Evolutionary conservation across 2,888 invertebrate species (phyloP), one percentile per base, ranked within the genome.

Genomic region (Apamea sordens): DNA sequence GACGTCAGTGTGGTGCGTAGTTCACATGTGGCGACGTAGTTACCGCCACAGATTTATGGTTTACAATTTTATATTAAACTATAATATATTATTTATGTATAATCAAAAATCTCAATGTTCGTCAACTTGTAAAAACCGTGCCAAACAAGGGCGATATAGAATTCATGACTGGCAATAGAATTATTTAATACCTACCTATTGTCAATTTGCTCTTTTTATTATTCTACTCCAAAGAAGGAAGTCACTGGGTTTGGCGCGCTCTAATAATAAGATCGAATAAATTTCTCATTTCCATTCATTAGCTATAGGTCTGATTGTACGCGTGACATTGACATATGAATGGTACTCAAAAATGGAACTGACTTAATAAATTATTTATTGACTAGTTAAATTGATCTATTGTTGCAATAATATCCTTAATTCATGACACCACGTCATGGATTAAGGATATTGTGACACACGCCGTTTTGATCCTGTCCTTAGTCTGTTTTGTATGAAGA

Each of bases 281-380:
- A 89, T 84, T 80, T 83, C 86, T 87, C 87, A 89, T 89, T 90
- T 88, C 80, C 84, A 90, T 91, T 91, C 88, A 90, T 92, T 91
- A 90, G 76, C 13, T 78, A 75, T 71, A 76, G 74, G 80, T 71
- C 73, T 71, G 64, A 77, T 83, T 73, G 83, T 85, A 83, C 88
- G 82, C 80, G 88, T 86, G 93, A 93, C 92, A 90, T 86, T 93
- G 93, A 93, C 88, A 88, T 89, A 93, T 92, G 90, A 85, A 91
- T 89, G 82, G 75, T 69, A 81, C 85, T 83, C 77, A 80, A 82
- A 79, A 68, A 79, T 80, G 78, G 71, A 73, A 84, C 73, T 72
- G 79, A 85, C 81, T 86, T 86, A 83, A 80, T 85, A 86, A 86
- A 86, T 70, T 56, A 83, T 79, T 80, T 77, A 91, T 89, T 89